These are phyloP conservation scores for Aromia moschata DNA, from an alignment of 2,888 invertebrate genomes.

Conservation along the genomic window DNA sequence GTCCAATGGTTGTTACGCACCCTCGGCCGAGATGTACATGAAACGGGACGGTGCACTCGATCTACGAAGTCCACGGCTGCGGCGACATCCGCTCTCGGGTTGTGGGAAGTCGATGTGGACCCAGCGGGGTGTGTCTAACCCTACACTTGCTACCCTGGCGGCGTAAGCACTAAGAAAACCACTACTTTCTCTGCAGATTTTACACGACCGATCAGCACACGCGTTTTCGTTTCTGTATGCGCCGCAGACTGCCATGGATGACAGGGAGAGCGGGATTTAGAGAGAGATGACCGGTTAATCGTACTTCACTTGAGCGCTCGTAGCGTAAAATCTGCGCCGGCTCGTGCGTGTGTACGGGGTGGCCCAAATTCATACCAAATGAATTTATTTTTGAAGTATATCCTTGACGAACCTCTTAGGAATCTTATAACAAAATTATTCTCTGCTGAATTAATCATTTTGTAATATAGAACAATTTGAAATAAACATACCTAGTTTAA, in stretches of 20 bases:
- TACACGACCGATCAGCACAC: constrained; percentile 43
- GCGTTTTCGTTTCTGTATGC: constrained; percentile 41
- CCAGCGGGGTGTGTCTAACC: constrained; percentile 52
- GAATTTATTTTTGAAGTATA: too few species aligned
- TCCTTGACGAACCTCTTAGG: too few species aligned
- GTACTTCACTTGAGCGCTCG: constrained; percentile 23
- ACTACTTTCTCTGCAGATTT: constrained; percentile 48
- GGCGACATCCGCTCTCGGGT: constrained; percentile 29
- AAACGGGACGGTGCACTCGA: constrained; percentile 32
- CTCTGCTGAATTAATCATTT: too few species aligned
- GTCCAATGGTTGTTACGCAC: constrained; percentile 31
- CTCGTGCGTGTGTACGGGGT: background rate
- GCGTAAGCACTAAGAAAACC: constrained; percentile 36
- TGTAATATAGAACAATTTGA: too few species aligned
- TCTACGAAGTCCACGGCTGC: constrained; percentile 27
- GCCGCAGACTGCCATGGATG: constrained; percentile 38
- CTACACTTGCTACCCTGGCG: constrained; percentile 43
- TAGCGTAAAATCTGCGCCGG: constrained; percentile 26
- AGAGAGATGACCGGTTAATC: constrained; percentile 34
- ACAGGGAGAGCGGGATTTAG: constrained; percentile 35
- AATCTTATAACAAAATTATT: too few species aligned
- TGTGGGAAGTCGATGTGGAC: constrained; percentile 32
- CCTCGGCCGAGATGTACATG: constrained; percentile 26
- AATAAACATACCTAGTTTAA: too few species aligned
- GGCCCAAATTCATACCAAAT: background rate